Evolutionary conservation across 2,113 vertebrate species (phyloP).

Genomic region (Spilogale gracilis): DNA sequence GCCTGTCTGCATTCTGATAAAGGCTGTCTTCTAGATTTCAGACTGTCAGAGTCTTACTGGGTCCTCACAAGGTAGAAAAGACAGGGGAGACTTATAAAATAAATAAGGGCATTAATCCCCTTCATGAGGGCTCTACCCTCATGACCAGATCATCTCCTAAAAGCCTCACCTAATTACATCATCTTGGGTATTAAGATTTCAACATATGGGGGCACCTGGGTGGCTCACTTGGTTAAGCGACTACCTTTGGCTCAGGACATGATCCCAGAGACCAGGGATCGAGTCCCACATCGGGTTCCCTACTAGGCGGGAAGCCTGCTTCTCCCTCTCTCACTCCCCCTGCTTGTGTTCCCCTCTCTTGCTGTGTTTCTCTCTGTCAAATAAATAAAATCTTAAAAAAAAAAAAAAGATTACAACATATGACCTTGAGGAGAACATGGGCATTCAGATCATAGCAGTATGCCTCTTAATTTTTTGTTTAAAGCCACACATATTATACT

Average conservation of each 20-base stretch:
- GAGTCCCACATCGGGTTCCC: no score
- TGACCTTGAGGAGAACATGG: not conserved
- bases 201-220: not conserved
- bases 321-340: no score
- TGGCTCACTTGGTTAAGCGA: no score
- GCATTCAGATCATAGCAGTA: not conserved
- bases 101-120: not conserved
- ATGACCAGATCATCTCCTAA: not conserved
- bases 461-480: not conserved
- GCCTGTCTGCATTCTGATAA: not conserved
- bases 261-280: no score
- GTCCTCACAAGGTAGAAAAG: no score
- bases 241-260: no score
- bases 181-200: not conserved
- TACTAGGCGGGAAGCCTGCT: no score
- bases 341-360: no score
- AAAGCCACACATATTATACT: not conserved
- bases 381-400: no score
- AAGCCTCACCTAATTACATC: not conserved
- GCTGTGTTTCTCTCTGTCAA: no score
- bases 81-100: not conserved
- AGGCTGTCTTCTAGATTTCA: no score
- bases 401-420: not conserved
- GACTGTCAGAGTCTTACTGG: not conserved
- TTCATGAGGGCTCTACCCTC: not conserved